phyloP scores from a whole-genome alignment of 2,888 invertebrate genomes.

The Allygus modestus region DNA sequence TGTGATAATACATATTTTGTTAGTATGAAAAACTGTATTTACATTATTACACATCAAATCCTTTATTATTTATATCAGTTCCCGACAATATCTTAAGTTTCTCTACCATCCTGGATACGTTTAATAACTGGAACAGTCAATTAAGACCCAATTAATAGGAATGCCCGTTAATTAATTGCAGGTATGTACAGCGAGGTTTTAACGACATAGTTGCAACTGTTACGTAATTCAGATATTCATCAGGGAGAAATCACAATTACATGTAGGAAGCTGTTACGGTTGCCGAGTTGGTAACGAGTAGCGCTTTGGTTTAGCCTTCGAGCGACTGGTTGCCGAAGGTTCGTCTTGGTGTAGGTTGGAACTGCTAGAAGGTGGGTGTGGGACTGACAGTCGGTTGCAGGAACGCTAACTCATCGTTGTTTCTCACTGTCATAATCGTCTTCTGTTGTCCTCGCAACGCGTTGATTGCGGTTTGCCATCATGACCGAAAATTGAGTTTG shows the following conservation, averaged over 20 bases:
- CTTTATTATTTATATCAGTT: no score
- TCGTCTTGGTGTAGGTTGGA: not conserved
- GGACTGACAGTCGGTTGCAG: not conserved
- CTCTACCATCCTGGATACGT: no score
- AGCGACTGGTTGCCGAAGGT: slow-evolving; percentile 10
- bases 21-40: no score
- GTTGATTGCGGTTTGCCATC: no score
- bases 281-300: not conserved
- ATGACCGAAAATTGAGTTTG: no score
- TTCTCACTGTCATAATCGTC: no score
- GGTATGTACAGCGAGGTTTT: not conserved
- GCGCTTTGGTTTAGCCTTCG: not conserved
- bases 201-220: not conserved
- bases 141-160: not conserved
- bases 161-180: no score
- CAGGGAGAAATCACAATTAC: not conserved
- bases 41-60: no score
- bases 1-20: no score
- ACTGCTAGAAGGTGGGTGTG: not conserved
- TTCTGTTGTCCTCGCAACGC: no score
- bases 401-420: no score
- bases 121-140: not conserved
- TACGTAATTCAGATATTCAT: not conserved
- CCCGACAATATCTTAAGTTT: no score
- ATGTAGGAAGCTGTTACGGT: slow-evolving; percentile 16